Percentiles rank a stretch among this genome's conserved stretches.
phyloP scores from a whole-genome alignment of 2,888 invertebrate genomes.

The Hoplodrina ambigua region DNA sequence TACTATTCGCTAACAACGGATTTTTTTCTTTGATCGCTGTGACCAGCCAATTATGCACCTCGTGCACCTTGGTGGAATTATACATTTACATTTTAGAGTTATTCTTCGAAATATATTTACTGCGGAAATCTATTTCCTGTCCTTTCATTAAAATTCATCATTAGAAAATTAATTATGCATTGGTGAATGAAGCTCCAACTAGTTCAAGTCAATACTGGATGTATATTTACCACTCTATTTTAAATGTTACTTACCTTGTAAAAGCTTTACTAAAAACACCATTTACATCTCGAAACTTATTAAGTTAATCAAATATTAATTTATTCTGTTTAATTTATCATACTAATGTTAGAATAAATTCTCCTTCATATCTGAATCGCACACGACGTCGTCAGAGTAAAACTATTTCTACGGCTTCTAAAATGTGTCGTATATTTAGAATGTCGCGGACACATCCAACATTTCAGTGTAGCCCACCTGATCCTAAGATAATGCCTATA shows the following conservation, averaged over 20 bases:
- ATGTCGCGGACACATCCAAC: conserved; percentile 21
- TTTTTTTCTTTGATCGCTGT: conserved; percentile 16
- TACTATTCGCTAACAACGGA: conserved; percentile 26
- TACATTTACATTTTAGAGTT: conserved; percentile 27
- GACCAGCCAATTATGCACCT: conserved; percentile 38
- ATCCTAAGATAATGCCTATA: conserved; percentile 65
- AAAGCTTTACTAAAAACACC: conserved; percentile 13
- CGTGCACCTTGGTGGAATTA: conserved; percentile 21
- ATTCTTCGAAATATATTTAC: conserved; percentile 45
- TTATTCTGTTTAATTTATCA: conserved; percentile 32
- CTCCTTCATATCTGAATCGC: not conserved
- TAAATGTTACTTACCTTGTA: conserved; percentile 39
- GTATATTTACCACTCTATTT: conserved; percentile 18
- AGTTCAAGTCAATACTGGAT: conserved; percentile 29
- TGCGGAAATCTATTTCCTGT: conserved; percentile 55
- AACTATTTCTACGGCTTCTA: conserved; percentile 2
- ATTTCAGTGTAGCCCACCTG: conserved; percentile 54
- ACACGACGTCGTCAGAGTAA: not conserved
- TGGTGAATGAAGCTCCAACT: conserved; percentile 26
- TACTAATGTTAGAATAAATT: conserved; percentile 17
- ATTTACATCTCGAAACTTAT: conserved; percentile 28
- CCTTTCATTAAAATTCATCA: conserved; percentile 46
- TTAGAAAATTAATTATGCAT: conserved; percentile 44
- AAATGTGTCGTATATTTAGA: conserved; percentile 35
- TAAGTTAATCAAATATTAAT: conserved; percentile 23